Base-by-base conservation (phyloP, 2,113 vertebrate species). In the Zosterops lateralis region DNA sequence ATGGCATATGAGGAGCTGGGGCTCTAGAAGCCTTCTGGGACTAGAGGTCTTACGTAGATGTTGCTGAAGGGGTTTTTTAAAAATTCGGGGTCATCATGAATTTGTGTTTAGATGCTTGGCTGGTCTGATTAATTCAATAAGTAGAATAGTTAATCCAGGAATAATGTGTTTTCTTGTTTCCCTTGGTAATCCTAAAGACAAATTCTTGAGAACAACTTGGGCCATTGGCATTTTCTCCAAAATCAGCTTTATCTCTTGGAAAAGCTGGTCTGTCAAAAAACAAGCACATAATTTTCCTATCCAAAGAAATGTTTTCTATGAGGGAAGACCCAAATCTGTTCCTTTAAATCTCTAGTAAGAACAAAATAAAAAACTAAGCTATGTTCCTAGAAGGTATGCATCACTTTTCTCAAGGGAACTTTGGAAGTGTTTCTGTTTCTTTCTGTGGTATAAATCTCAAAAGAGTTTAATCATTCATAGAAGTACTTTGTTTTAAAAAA, bases 301-400 rank as follows among this genome's bases (percentile, higher is more conserved):
- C 62, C 38, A 89, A 81, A 68, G 26, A 79, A 87, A 79, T 28
- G 34, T 45, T 80, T 58, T 76, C 14, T 93, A 21, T 44, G 38
- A 75, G 45, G 31, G 24, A 90, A 47, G 85, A 73, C 44, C 75
- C 79, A 85, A 95, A 93, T 92, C 48, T 96, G 34, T 88, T 88
- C 42, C 48, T 95, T 85, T 78, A 91, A 84, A 92, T 92, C 80
- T 81, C 54, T 47, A 57, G 38, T 64, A 82, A 89, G 89, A 90
- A 50, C 40, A 60, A 78, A 92, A 90, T 36, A 78, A 93, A 84
- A 79, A 48, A 4, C 9, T 40, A 64, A 73, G 25, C 32, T 80
- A 3, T 60, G 10, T 76, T 96, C 78, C 73, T 47, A 74, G 53
- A 85, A 70, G 48, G 72, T 34, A 57, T 22, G 3, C 24, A 19